phyloP scores from a whole-genome alignment of 2,113 vertebrate species.

The Bombycilla garrulus region DNA sequence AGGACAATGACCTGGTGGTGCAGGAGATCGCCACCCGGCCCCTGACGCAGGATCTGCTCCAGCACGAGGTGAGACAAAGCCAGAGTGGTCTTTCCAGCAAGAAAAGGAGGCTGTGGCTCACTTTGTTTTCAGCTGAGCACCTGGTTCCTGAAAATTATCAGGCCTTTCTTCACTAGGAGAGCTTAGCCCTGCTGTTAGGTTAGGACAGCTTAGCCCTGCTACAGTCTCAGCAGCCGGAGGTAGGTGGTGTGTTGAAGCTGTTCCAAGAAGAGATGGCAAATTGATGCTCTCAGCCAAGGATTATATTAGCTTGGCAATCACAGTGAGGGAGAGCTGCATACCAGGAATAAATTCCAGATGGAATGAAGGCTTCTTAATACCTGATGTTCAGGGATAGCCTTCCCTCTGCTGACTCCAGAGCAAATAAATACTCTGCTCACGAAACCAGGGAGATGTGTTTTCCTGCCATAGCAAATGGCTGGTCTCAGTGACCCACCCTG shows the following conservation, averaged over 20 bases:
- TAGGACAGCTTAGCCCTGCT: background rate
- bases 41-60: conserved; percentile 85
- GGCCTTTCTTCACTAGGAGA: background rate
- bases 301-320: background rate
- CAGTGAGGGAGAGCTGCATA: background rate
- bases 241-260: background rate
- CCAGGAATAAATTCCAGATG: conserved; percentile 4
- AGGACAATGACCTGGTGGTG: conserved; percentile 79
- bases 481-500: background rate
- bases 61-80: conserved; percentile 74
- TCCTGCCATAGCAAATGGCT: background rate
- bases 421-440: background rate
- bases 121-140: background rate
- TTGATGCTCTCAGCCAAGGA: background rate
- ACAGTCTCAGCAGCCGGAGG: background rate
- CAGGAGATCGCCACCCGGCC: conserved; percentile 87
- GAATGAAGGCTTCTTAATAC: background rate
- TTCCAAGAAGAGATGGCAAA: background rate
- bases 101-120: background rate
- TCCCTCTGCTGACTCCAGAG: background rate
- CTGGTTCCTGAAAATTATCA: background rate
- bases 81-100: rapidly evolving
- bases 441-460: background rate
- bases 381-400: background rate
- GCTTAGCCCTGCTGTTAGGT: background rate